Percentiles rank a stretch among this genome's conserved stretches.
phyloP scores from a whole-genome alignment of 2,888 invertebrate species.

The Furcula furcula region DNA sequence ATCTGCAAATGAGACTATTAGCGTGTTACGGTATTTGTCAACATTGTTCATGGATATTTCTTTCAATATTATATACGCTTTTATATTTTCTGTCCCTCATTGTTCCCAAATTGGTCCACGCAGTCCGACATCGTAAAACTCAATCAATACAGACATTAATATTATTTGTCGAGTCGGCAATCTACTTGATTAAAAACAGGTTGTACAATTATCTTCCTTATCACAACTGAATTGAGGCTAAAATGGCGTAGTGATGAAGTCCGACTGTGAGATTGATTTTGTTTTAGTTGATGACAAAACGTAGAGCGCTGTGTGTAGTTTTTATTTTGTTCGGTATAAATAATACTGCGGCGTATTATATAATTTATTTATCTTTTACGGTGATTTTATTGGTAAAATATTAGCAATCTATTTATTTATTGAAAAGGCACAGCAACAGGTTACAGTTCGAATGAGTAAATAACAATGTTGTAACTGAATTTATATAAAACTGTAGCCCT shows the following conservation, averaged over 20 bases:
- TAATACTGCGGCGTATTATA: not conserved
- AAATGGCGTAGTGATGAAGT: constrained; percentile 3
- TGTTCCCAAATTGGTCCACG: constrained; percentile 8
- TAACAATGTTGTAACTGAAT: too few relatives aligned
- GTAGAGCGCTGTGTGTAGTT: constrained; percentile 12
- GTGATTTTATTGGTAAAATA: too few relatives aligned
- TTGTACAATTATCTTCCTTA: constrained; percentile 9
- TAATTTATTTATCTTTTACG: not conserved
- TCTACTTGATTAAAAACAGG: constrained; percentile 21
- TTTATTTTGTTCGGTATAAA: constrained; percentile 5
- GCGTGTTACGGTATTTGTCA: too few relatives aligned
- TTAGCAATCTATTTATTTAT: too few relatives aligned
- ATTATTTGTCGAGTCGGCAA: constrained; percentile 32
- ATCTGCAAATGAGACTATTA: too few relatives aligned
- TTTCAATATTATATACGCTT: too few relatives aligned
- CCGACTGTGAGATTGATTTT: constrained; percentile 23
- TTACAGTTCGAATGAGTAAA: too few relatives aligned
- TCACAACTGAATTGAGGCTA: constrained; percentile 1
- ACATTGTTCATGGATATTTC: too few relatives aligned
- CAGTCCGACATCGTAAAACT: constrained; percentile 30
- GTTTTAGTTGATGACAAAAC: constrained; percentile 22
- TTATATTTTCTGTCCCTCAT: not conserved
- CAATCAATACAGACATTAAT: constrained; percentile 37
- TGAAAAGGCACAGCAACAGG: too few relatives aligned
- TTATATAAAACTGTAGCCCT: too few relatives aligned